Base-by-base conservation (phyloP, 1,140 invertebrate species). In the Brachionus paranguensis region DNA sequence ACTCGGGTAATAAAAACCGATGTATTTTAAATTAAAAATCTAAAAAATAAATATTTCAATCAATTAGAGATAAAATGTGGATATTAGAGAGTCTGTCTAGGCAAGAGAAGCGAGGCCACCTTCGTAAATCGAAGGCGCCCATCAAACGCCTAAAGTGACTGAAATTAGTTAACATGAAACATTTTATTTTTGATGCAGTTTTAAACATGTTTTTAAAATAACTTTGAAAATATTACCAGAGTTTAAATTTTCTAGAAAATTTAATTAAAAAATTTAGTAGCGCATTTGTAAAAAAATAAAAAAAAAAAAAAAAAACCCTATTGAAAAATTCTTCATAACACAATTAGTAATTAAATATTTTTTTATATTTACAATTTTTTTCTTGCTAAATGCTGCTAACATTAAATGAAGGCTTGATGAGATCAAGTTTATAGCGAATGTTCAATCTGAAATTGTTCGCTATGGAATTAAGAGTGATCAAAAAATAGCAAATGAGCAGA, bases 391-490 rank as follows among this genome's bases (percentile, higher is more conserved):
- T 60, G 53, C 53, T 60, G 53, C 8, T 68, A 10, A 11, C 1
- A 29, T 68, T 68, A 68, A n/a, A 37, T 8, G 27, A 33, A 29
- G 33, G 20, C 20, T 60, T 68, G 11, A 41, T 68, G 33, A 33
- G 27, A 33, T 68, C 65, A 33, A 68, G 12, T 68, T 68, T 33
- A 37, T 20, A 72, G 17, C 41, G 14, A 43, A 20, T 41, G 17
- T 43, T 72, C 10, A 72, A 20, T 43, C 43, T 72, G 37, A 76
- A 76, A 76, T 76, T 76, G 24, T 29, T 76, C 7, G 72, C 72
- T 64, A 81, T 81, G 55, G 78, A 81, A 20, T 81, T 68, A 6
- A 81, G 27, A 14, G 78, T 81, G 0, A 64, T 11, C 12, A 68
- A 81, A 68, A 81, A 68, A 41, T 64, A 81, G 37, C 29, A 41